These are phyloP conservation scores for Anorthoa munda DNA, from an alignment of 2,888 invertebrate species.

Conservation along the genomic window DNA sequence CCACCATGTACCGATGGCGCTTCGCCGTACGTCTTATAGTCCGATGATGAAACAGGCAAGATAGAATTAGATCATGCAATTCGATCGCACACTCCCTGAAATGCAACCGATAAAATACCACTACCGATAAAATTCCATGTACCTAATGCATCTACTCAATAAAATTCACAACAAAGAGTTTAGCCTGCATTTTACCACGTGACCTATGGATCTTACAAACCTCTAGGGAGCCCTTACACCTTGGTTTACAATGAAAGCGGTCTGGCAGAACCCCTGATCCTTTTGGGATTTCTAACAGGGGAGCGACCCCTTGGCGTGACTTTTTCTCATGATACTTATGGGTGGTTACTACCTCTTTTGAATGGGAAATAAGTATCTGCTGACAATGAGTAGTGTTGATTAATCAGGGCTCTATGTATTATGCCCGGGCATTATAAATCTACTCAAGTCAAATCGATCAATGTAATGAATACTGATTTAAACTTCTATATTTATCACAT, in stretches of 20 bases:
- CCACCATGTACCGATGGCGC: too few species aligned
- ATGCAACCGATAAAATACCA: too few species aligned
- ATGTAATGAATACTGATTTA: too few species aligned
- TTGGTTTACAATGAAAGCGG: constrained; percentile 24
- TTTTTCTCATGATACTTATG: constrained; percentile 43
- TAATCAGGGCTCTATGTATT: too few species aligned
- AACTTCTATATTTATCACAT: too few species aligned
- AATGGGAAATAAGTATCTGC: constrained; percentile 3
- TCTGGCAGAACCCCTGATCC: constrained; percentile 8
- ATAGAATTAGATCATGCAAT: too few species aligned
- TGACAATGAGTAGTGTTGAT: background rate
- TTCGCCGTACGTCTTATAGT: too few species aligned
- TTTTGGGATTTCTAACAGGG: constrained; percentile 30
- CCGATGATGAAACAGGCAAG: too few species aligned
- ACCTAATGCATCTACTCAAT: too few species aligned
- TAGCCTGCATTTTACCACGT: constrained; percentile 2
- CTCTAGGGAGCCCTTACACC: constrained; percentile 28
- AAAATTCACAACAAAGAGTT: background rate
- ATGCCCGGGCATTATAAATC: too few species aligned
- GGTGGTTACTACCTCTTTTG: constrained; percentile 23
- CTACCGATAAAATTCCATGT: background rate
- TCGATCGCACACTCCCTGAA: too few species aligned
- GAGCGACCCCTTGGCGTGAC: constrained; percentile 43
- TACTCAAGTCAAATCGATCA: too few species aligned
- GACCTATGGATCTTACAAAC: background rate